phyloP scores from a whole-genome alignment of 2,113 vertebrate species.

The Abramis brama region DNA sequence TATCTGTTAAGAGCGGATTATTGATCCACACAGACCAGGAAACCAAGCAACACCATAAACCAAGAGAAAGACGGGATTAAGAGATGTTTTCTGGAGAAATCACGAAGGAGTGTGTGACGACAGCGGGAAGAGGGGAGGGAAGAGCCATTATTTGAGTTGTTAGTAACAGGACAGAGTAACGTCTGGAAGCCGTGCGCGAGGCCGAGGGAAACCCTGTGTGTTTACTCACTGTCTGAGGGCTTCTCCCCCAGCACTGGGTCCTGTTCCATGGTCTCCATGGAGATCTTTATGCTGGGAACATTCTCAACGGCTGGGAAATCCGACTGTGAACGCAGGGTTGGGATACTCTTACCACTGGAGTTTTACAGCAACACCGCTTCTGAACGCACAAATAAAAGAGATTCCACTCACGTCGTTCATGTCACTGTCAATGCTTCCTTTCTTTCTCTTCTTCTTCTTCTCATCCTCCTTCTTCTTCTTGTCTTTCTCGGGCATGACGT shows the following conservation, averaged over 20 bases:
- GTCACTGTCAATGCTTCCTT: conserved; percentile 93
- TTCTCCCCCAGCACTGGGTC: conserved; percentile 94
- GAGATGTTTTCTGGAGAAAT: neutral
- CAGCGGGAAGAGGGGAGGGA: neutral
- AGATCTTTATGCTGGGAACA: conserved; percentile 98
- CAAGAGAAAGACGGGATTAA: neutral
- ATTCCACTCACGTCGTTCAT: conserved; percentile 87
- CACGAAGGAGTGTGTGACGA: neutral
- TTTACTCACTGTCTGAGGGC: conserved; percentile 94
- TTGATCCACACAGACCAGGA: conserved; percentile 23
- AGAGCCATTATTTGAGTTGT: neutral
- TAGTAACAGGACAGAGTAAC: neutral
- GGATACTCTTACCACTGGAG: conserved; percentile 43
- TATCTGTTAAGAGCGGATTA: conserved; percentile 17
- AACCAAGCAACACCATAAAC: neutral
- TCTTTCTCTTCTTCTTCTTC: conserved; percentile 96
- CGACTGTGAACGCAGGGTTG: conserved; percentile 88
- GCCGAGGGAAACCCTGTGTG: conserved; percentile 52
- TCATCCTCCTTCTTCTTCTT: conserved; percentile 99
- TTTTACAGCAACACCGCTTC: neutral
- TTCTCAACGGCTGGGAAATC: conserved; percentile 94
- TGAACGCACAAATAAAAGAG: neutral
- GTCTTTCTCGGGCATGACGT: conserved; percentile 98
- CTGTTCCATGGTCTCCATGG: conserved; percentile 97
- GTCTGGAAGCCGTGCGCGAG: neutral